Evolutionary conservation across 2,797 vertebrate genomes (phyloP), one percentile per base, ranked within the genome.

Genomic region (Sebastes variabilis): DNA sequence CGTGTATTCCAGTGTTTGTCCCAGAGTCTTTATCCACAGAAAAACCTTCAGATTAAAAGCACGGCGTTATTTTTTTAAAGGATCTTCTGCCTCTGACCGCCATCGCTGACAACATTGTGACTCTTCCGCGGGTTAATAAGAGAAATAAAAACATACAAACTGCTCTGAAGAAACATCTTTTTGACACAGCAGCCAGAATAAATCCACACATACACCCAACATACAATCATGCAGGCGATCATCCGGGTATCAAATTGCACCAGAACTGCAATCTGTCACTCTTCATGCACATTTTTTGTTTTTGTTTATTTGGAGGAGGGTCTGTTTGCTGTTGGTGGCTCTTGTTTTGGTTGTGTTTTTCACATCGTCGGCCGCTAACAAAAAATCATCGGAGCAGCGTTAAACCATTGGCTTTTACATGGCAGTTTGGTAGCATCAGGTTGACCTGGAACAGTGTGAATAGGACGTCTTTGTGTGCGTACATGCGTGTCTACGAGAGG

Each of bases 371-470:
- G 46, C 70, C 6, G 20, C 10, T 18, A 55, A 67, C 25, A 59
- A 52, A 66, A 73, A 73, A 62, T 64, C 36, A 34, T 76, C 20
- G 38, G 34, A 71, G 60, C 34, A 71, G 66, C 86, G 66, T 55
- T 62, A n/a, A n/a, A 75, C 64, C 60, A 22, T 83, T 67, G 70
- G 25, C 75, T 85, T 72, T 24, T 36, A 83, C 67, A 77, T 87
- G 93, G 92, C 94, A 93, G 91, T 90, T 92, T 90, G 89, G 88
- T 85, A 86, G 85, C 81, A 66, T 87, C 81, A 36, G 70, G 59
- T 64, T 3, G 58, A 85, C 86, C 79, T 84, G 85, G 64, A 85
- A 78, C 59, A 34, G 81, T 75, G 83, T 74, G 80, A 72, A 60
- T 34, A 68, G 42, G 25, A 81, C 11, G 56, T 67, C 72, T 84